Evolutionary conservation across 2,888 invertebrate species (phyloP).

Genomic region (Sturmia bella): DNA sequence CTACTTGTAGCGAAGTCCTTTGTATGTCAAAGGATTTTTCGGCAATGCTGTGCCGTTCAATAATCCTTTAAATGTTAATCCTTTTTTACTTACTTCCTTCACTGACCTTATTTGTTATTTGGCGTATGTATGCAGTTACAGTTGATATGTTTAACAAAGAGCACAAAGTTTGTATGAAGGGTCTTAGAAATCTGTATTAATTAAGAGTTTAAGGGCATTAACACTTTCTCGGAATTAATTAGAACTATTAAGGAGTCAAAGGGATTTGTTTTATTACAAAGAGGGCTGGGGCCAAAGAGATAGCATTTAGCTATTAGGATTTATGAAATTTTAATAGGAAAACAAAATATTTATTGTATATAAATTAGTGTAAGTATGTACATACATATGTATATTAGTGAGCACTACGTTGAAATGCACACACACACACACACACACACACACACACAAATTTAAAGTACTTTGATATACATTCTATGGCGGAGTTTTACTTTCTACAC

Average conservation of each 20-base stretch:
- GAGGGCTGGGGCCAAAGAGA: background rate
- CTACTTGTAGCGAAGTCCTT: constrained; percentile 60
- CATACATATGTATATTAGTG: too few relatives aligned
- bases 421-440: too few relatives aligned
- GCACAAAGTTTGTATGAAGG: background rate
- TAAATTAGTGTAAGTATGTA: too few relatives aligned
- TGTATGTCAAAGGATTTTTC: constrained; percentile 58
- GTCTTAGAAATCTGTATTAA: constrained; percentile 61
- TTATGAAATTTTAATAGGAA: constrained; percentile 7
- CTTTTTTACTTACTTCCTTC: constrained; percentile 40
- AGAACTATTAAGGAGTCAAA: constrained; percentile 60
- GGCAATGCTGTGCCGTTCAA: constrained; percentile 43
- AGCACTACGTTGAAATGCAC: too few relatives aligned
- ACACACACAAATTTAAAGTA: too few relatives aligned
- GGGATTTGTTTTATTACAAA: constrained; percentile 29
- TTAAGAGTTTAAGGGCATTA: constrained; percentile 64
- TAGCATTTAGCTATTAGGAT: background rate
- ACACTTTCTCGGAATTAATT: constrained; percentile 64
- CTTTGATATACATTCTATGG: too few relatives aligned
- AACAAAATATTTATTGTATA: background rate
- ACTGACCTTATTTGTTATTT: constrained; percentile 16
- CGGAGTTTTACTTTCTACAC: too few relatives aligned
- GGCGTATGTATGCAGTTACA: constrained; percentile 12
- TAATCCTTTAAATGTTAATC: constrained; percentile 61
- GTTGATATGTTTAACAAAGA: too few relatives aligned